Evolutionary conservation across 2,797 vertebrate genomes (phyloP).

Genomic region (Sus cebifrons): DNA sequence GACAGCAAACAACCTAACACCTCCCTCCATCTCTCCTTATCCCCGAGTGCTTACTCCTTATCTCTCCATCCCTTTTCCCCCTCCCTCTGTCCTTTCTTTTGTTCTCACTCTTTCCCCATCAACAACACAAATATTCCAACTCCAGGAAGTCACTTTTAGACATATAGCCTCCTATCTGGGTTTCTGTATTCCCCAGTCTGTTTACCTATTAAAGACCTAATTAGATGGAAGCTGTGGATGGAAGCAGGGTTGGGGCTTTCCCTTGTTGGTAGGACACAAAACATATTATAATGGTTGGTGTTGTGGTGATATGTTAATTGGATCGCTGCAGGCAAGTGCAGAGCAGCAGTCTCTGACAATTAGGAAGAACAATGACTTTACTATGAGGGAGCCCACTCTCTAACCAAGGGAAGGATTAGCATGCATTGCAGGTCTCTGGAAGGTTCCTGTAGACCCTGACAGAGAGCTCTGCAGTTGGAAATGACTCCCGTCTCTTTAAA

Average conservation of each 20-base stretch:
- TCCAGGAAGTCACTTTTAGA: not conserved
- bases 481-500: constrained; percentile 76
- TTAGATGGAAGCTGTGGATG: constrained; percentile 78
- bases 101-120: not conserved
- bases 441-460: constrained; percentile 78
- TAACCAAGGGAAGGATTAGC: constrained; percentile 82
- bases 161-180: not conserved
- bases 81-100: not conserved
- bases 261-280: constrained; percentile 81
- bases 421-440: constrained; percentile 80
- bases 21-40: not conserved
- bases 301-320: constrained; percentile 89
- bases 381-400: constrained; percentile 81
- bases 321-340: constrained; percentile 90
- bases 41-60: not conserved
- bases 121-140: not conserved
- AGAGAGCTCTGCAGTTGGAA: constrained; percentile 64
- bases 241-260: constrained; percentile 78
- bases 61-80: not conserved
- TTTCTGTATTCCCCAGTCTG: constrained; percentile 53
- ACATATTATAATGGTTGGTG: constrained; percentile 87
- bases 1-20: constrained; percentile 74
- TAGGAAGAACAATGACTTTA: constrained; percentile 88
- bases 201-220: constrained; percentile 75
- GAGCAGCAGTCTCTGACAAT: constrained; percentile 90